These are phyloP conservation scores for Abscondita cerata DNA, from an alignment of 2,888 invertebrate genomes.

Conservation along the genomic window DNA sequence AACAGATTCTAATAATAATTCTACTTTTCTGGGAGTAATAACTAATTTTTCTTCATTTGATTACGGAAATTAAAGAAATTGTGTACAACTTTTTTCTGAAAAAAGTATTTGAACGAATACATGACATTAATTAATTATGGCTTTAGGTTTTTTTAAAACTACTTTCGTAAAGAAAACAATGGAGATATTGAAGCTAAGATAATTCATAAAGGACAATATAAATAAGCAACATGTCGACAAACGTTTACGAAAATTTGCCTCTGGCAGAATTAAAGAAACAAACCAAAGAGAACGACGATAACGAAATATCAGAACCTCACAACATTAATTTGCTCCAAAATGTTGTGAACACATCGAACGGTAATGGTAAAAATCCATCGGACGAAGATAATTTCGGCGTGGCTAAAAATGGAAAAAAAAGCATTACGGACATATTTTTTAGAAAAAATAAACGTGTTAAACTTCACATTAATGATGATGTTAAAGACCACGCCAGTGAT, in stretches of 20 bases:
- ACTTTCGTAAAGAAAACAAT: too few relatives aligned
- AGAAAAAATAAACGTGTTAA: constrained; percentile 25
- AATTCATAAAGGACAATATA: too few relatives aligned
- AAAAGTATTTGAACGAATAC: too few relatives aligned
- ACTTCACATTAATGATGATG: constrained; percentile 13
- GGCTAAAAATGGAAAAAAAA: constrained; percentile 46
- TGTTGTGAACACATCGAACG: constrained; percentile 40
- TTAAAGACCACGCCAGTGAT: constrained; percentile 21
- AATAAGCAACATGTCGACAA: constrained; percentile 45
- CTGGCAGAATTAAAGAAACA: constrained; percentile 48
- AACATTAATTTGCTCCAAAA: constrained; percentile 48
- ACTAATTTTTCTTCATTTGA: too few relatives aligned
- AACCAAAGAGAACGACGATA: constrained; percentile 37
- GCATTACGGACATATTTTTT: constrained; percentile 44
- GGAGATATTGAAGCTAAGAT: too few relatives aligned
- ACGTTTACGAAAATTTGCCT: constrained; percentile 54
- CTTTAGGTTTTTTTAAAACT: too few relatives aligned
- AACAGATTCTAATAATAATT: too few relatives aligned
- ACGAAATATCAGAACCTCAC: constrained; percentile 35
- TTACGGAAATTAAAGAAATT: too few relatives aligned
- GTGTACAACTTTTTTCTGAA: too few relatives aligned
- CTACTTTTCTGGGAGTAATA: too few relatives aligned
- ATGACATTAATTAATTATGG: too few relatives aligned
- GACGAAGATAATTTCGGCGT: constrained; percentile 45
- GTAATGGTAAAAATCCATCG: constrained; percentile 51